Base-by-base conservation (phyloP, 1,140 invertebrate genomes). In the roundworm (Caenorhabditis elegans) region DNA sequence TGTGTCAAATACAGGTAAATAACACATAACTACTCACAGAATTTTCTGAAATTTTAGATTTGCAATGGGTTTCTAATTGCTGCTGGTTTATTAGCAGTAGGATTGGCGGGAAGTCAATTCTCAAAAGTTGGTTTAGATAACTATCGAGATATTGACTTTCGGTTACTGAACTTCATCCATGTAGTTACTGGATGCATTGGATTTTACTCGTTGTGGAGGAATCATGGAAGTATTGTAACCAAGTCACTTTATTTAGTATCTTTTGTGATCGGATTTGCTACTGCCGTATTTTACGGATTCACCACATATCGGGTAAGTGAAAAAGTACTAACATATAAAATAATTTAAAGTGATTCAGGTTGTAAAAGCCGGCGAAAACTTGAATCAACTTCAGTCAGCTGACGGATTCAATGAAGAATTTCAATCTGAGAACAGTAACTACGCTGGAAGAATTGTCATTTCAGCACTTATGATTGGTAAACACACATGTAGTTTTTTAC, bases 201-300 rank as follows among this genome's bases (percentile, higher is more conserved):
- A 11, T 83, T 88, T 55, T 89, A 86, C 76, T 89, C 85, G 24
- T 82, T 89, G 26, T 51, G 75, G 17, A 47, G 83, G 19, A 87
- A 86, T 51, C 87, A 88, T 76, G 88, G 88, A 13, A 87, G 82
- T 53, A 86, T 89, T 80, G 79, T 89, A 5, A 83, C 88, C 3
- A 89, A 89, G 75, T 85, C 86, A 1, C 65, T 89, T 0, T 89
- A 89, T 77, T 79, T 60, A 24, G 78, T 89, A 8, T 86, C 85
- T 10, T 39, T 88, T 28, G 77, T 83, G 8, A 80, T 89, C 39
- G 83, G 86, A 24, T 83, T 88, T 43, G 78, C 82, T 11, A 85
- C 86, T 2, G 83, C 86, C 13, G 84, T 89, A 13, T 89, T 89
- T 80, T 89, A 89, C 53, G 87, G 86, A 19, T 89, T 88, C 81